These are phyloP conservation scores for Bergia puertoricense DNA, from an alignment of 92 coral and sea anemone genomes.

Conservation along the genomic window DNA sequence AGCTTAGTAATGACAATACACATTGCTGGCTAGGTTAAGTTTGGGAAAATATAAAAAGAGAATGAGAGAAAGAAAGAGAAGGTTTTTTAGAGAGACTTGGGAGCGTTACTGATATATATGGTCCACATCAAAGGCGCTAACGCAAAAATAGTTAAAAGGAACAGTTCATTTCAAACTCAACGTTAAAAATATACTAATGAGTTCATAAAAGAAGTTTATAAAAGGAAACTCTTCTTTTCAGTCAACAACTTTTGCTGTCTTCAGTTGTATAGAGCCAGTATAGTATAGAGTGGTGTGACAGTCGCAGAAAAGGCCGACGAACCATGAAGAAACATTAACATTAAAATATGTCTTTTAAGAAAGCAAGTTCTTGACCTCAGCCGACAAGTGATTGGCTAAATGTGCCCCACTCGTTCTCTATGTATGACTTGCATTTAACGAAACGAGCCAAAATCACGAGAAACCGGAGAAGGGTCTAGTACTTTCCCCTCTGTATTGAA, in stretches of 20 bases:
- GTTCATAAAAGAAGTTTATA: too few relatives aligned
- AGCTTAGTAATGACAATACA: neutral
- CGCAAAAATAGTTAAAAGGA: too few relatives aligned
- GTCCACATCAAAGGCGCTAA: neutral
- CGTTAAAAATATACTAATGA: too few relatives aligned
- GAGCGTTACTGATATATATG: too few relatives aligned
- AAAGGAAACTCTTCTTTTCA: neutral
- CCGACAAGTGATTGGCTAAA: constrained; percentile 21
- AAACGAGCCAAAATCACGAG: constrained; percentile 5
- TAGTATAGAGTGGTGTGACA: neutral
- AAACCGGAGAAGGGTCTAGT: constrained; percentile 25
- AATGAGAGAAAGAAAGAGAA: neutral
- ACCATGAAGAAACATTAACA: constrained; percentile 7
- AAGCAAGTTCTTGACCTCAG: constrained; percentile 34
- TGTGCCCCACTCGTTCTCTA: constrained; percentile 8
- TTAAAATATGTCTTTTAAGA: constrained; percentile 28
- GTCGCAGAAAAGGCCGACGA: neutral
- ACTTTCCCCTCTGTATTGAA: constrained; percentile 43
- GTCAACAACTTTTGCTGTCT: neutral
- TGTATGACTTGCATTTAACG: neutral
- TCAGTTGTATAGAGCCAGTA: neutral
- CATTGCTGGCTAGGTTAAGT: neutral
- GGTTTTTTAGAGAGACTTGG: neutral
- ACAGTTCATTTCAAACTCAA: too few relatives aligned
- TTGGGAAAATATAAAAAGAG: neutral